phyloP scores from a whole-genome alignment of 2,113 vertebrate genomes.

The Parus major region DNA sequence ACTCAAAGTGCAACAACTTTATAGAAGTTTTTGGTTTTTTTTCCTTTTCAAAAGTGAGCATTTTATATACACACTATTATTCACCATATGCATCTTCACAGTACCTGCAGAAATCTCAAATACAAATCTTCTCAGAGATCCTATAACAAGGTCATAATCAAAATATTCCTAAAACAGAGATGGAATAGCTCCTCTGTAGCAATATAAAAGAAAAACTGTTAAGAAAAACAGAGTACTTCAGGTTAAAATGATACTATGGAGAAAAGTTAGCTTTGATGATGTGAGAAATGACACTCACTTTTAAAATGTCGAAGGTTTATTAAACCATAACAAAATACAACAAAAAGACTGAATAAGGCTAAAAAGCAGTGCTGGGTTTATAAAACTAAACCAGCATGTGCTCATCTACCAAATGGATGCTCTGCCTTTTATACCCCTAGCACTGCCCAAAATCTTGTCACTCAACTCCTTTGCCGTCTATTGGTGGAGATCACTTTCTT shows the following conservation, averaged over 20 bases:
- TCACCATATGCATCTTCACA: fast-evolving
- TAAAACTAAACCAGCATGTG: too few relatives aligned
- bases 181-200: not conserved
- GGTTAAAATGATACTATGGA: not conserved
- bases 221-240: not conserved
- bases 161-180: not conserved
- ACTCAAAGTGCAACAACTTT: not conserved
- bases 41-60: not conserved
- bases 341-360: too few relatives aligned
- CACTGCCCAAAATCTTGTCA: too few relatives aligned
- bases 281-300: too few relatives aligned
- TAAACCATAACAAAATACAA: too few relatives aligned
- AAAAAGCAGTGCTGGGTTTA: too few relatives aligned
- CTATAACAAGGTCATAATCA: not conserved
- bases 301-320: too few relatives aligned
- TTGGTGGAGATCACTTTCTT: too few relatives aligned
- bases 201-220: not conserved
- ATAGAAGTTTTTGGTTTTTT: not conserved
- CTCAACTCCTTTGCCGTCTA: too few relatives aligned
- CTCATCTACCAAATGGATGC: too few relatives aligned
- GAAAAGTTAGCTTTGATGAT: not conserved
- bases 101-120: not conserved
- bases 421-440: too few relatives aligned
- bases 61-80: not conserved
- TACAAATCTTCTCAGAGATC: not conserved